These are phyloP conservation scores for Sinosuthora webbiana DNA, from an alignment of 2,113 vertebrate species.

Conservation along the genomic window DNA sequence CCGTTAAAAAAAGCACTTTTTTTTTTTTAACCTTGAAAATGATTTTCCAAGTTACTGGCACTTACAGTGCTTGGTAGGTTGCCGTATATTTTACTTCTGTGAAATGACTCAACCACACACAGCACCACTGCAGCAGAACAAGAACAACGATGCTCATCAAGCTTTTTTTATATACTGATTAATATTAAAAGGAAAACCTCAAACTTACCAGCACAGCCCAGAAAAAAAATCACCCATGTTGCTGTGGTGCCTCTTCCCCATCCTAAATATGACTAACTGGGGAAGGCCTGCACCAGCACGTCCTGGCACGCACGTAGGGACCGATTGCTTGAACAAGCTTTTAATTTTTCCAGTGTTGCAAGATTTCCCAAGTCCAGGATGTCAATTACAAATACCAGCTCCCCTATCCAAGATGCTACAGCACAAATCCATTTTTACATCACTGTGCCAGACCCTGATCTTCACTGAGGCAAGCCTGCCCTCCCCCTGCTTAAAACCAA, in stretches of 20 bases:
- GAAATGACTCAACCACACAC: conserved; percentile 41
- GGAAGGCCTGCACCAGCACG: not conserved
- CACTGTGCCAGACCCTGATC: not conserved
- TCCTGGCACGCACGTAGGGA: not conserved
- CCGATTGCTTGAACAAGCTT: not conserved
- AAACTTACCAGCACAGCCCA: conserved; percentile 8
- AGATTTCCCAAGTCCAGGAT: not conserved
- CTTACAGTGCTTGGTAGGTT: not conserved
- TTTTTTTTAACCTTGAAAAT: not conserved
- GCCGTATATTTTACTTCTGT: not conserved
- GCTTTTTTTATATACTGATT: conserved; percentile 17
- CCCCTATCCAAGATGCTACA: not conserved
- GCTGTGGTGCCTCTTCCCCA: not conserved
- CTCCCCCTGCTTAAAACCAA: not conserved
- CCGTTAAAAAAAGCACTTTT: not conserved
- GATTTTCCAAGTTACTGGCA: not conserved
- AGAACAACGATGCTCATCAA: not conserved
- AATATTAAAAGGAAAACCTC: conserved; percentile 44
- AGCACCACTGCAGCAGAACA: conserved; percentile 37
- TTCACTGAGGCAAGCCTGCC: not conserved
- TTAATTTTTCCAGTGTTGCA: not conserved
- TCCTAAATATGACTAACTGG: not conserved
- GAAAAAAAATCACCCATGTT: not conserved
- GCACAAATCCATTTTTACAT: not conserved
- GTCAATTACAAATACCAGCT: not conserved